phyloP scores from a whole-genome alignment of 2,797 vertebrate species.

The Morelia viridis region DNA sequence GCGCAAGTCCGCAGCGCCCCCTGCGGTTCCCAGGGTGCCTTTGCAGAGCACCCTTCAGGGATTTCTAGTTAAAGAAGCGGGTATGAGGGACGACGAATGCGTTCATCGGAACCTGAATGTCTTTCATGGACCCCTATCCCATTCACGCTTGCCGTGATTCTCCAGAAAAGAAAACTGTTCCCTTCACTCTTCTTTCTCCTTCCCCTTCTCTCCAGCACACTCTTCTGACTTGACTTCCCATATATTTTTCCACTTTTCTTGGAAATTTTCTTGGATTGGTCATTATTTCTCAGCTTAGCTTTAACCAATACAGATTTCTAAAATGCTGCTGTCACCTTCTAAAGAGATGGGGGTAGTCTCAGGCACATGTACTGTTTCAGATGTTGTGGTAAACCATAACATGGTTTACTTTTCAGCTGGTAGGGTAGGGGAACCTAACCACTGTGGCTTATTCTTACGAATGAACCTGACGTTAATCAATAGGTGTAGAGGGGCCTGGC shows the following conservation, averaged over 20 bases:
- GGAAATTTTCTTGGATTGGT: background rate
- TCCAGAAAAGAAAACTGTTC: background rate
- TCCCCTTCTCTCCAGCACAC: background rate
- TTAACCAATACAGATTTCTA: background rate
- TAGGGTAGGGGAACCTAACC: background rate
- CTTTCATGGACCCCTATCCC: background rate
- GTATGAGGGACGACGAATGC: background rate
- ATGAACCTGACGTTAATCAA: background rate
- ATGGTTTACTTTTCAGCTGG: background rate
- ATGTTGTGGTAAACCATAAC: background rate
- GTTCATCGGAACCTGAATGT: background rate
- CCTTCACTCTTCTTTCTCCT: background rate
- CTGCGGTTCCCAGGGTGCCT: background rate
- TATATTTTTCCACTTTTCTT: background rate
- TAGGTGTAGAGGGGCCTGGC: background rate
- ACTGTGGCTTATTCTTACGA: background rate
- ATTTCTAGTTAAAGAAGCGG: background rate
- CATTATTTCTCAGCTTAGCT: background rate
- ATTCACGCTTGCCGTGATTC: background rate
- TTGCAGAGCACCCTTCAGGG: background rate
- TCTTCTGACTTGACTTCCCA: background rate
- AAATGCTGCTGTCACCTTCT: background rate
- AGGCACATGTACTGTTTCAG: background rate
- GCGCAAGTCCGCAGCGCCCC: conserved; percentile 1
- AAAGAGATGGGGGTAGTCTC: background rate